These are phyloP conservation scores for Apodemia zela DNA, from an alignment of 2,888 invertebrate genomes.

Conservation along the genomic window DNA sequence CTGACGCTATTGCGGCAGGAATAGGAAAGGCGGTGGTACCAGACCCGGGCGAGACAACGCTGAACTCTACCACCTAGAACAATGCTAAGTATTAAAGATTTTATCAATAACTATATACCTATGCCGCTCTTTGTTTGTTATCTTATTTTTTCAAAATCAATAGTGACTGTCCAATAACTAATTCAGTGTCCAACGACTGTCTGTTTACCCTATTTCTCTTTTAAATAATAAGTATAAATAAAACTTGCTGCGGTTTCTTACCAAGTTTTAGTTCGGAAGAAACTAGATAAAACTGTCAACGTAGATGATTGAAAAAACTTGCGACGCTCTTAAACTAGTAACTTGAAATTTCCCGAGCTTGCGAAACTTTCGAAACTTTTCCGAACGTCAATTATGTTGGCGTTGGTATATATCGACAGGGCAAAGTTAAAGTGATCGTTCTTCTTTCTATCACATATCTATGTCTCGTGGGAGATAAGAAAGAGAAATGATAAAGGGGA, in stretches of 20 bases:
- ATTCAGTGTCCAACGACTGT: too few relatives aligned
- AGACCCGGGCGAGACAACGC: too few relatives aligned
- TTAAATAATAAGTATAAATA: too few relatives aligned
- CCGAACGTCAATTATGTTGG: constrained; percentile 1
- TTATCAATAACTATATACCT: too few relatives aligned
- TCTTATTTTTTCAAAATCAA: too few relatives aligned
- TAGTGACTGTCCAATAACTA: too few relatives aligned
- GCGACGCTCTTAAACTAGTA: neutral
- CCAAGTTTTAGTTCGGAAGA: neutral
- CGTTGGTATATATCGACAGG: constrained; percentile 5
- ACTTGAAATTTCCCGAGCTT: neutral
- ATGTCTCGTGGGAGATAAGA: neutral
- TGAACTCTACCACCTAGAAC: too few relatives aligned
- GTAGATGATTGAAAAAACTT: constrained; percentile 9
- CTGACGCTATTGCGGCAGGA: too few relatives aligned
- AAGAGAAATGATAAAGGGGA: neutral
- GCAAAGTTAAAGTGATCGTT: neutral
- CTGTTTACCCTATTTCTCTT: too few relatives aligned
- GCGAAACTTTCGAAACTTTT: neutral
- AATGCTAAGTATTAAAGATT: too few relatives aligned
- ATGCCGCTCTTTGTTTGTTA: too few relatives aligned
- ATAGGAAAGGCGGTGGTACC: too few relatives aligned
- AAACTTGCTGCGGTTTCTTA: neutral
- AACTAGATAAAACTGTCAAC: neutral
- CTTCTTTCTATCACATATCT: neutral